Conservation (phyloP, 2,113 vertebrate genomes). For the Antechinus flavipes region DNA sequence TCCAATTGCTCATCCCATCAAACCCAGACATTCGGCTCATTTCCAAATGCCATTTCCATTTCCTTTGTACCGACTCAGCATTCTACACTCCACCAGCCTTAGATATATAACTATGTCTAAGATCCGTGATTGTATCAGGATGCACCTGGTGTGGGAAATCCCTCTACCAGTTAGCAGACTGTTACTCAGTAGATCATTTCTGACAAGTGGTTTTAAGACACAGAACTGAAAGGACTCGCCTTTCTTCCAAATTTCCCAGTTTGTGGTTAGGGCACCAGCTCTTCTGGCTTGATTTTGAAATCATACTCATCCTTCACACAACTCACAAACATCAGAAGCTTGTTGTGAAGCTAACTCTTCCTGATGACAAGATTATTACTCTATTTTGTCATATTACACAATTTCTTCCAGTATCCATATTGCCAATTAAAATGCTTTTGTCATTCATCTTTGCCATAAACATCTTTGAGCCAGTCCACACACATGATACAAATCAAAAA, state of each 20-base stretch:
- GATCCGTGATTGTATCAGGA: no score
- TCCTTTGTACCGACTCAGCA: no score
- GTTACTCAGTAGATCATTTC: no score
- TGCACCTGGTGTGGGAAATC: no score
- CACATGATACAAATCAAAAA: no score
- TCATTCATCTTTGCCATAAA: no score
- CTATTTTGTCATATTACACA: background rate
- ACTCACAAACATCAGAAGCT: background rate
- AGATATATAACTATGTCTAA: background rate
- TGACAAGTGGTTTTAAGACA: background rate
- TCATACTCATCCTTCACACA: background rate
- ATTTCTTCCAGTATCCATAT: no score
- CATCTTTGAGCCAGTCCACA: no score
- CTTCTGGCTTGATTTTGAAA: no score
- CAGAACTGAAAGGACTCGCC: background rate
- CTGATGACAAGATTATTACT: background rate
- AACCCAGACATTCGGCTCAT: background rate
- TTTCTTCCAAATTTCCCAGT: background rate
- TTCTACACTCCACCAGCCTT: background rate
- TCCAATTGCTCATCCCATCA: background rate
- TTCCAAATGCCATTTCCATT: background rate
- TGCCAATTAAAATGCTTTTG: no score
- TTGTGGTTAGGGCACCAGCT: background rate
- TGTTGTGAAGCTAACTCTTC: background rate
- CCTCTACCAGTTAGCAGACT: no score